phyloP scores from a whole-genome alignment of 2,797 vertebrate species.

The Poecilia velifera region DNA sequence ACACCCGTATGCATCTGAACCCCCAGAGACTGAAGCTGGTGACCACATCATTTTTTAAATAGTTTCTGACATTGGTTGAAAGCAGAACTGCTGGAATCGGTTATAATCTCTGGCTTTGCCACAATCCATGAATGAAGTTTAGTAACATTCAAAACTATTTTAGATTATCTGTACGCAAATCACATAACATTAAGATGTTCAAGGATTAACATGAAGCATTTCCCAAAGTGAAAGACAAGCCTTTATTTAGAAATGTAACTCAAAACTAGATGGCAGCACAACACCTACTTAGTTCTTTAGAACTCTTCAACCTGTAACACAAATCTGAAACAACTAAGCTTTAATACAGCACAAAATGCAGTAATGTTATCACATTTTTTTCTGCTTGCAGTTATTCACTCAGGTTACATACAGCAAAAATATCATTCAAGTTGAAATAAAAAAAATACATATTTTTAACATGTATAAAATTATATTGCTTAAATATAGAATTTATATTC shows the following conservation, averaged over 20 bases:
- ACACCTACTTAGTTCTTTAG: slow-evolving; percentile 12
- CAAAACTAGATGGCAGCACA: slow-evolving; percentile 73
- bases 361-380: background rate
- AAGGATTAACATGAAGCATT: background rate
- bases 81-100: slow-evolving; percentile 11
- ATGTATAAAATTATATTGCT: slow-evolving; percentile 57
- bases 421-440: slow-evolving; percentile 58
- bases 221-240: background rate
- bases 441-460: slow-evolving; percentile 31
- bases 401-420: slow-evolving; percentile 31
- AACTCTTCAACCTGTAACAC: background rate
- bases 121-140: slow-evolving; percentile 22
- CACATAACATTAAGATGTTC: background rate
- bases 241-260: background rate
- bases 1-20: background rate
- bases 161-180: slow-evolving; percentile 15
- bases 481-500: slow-evolving; percentile 52
- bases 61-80: slow-evolving; percentile 32
- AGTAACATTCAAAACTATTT: slow-evolving; percentile 32
- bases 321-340: background rate
- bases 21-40: background rate
- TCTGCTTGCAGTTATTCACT: slow-evolving; percentile 5
- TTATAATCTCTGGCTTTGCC: slow-evolving; percentile 12
- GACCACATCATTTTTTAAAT: background rate
- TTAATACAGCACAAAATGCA: background rate